Evolutionary conservation across 2,113 vertebrate species (phyloP), one percentile per base, ranked within the genome.

Genomic region (Gavia stellata): DNA sequence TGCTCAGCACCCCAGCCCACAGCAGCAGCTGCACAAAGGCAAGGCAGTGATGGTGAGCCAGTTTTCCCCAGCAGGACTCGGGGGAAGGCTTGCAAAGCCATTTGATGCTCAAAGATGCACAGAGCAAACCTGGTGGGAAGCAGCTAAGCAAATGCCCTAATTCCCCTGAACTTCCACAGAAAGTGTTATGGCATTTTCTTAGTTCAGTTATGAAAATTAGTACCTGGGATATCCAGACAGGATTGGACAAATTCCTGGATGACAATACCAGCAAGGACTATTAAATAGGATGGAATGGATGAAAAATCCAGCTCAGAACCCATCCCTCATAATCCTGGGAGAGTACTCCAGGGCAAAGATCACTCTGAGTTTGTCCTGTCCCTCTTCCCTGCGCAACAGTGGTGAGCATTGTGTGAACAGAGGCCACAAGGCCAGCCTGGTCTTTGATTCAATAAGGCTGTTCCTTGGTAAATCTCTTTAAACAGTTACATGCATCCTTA

Each of bases 41-140:
- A 15, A 47, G 26, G 58, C 58, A 40, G 28, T 2, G 67, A 7
- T 1, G 20, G 67, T 0, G 1, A 21, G n/a, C 40, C 52, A 53
- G 33, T 16, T 47, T 59, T 10, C 45, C 40, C 14, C 20, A 17
- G 58, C 34, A 67, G 53, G 44, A 53, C 28, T 25, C 2, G 3
- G 9, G 34, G 67, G 9, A 38, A 63, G 29, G 20, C 14, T 49
- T 33, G 58, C 19, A 59, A 45, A 73, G 52, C 34, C 38, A 10
- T 42, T 17, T 23, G 36, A 24, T 49, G 49, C 56, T 78, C 47
- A 29, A 45, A 56, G 59, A 58, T 36, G 12, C n/a, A 34, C 13
- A 42, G 17, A 66, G 67, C 31, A 66, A 65, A 58, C 21, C 36
- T 72, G 14, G 29, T 23, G 23, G 26, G 78, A 50, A 81, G 44